Evolutionary conservation across 2,113 vertebrate species (phyloP).

Genomic region (Zootoca vivipara): DNA sequence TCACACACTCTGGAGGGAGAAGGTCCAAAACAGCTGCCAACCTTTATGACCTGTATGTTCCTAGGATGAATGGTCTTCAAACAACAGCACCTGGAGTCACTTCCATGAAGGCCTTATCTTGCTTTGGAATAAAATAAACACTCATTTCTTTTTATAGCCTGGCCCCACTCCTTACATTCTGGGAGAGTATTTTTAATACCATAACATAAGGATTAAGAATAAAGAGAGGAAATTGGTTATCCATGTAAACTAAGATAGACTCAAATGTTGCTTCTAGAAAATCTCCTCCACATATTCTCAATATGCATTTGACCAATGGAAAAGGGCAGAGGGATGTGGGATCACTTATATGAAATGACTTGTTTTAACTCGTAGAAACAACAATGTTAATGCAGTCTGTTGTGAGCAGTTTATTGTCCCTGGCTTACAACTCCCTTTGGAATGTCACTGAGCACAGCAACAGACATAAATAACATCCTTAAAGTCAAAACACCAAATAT

Average conservation of each 20-base stretch:
- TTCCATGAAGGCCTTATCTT: neutral
- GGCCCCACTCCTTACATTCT: neutral
- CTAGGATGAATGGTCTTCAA: neutral
- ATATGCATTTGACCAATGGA: neutral
- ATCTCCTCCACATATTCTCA: neutral
- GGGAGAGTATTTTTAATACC: neutral
- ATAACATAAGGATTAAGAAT: neutral
- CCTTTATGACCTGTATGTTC: neutral
- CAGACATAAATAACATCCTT: slow-evolving; percentile 12
- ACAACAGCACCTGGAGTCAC: neutral
- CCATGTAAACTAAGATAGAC: accelerated
- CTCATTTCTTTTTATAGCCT: neutral
- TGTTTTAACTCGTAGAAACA: neutral
- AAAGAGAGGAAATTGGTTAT: neutral
- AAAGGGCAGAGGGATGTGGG: neutral
- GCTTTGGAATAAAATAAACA: neutral
- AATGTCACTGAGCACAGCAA: neutral
- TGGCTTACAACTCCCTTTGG: neutral
- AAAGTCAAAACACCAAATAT: neutral
- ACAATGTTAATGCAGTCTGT: neutral
- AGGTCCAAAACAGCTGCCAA: neutral
- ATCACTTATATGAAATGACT: neutral
- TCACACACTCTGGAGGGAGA: neutral
- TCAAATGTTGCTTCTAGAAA: neutral
- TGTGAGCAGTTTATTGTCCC: neutral